Evolutionary conservation across 2,113 vertebrate species (phyloP), one percentile per base, ranked within the genome.

Genomic region (Ceyx melanurus): DNA sequence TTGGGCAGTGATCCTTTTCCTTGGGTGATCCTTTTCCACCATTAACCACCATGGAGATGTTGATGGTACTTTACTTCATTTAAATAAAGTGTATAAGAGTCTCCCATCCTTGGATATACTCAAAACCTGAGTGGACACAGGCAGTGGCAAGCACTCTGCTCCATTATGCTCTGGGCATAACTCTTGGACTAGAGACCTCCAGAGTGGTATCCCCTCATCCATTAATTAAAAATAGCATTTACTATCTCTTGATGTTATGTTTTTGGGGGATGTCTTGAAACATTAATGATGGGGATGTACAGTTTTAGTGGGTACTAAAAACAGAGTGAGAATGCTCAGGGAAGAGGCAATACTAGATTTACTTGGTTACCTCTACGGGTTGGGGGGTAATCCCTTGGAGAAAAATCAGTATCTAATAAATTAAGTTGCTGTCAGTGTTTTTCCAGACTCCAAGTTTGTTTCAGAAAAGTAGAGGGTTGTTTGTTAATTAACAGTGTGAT

Each of bases 71-170:
- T 86, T 43, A 42, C 13, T 45, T 37, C 31, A 48, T 4, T 51
- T 51, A 58, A 58, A 86, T 13, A 43, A 90, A 61, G 11, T 19
- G 3, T 45, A 19, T 51, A 46, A 54, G 4, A 10, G 33, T 78
- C 9, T 40, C 13, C 68, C 5, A 48, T 53, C 26, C 19, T 66
- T 37, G 35, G 23, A 51, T 42, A 33, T 31, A 20, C 56, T 67
- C 5, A 86, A 60, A 85, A 65, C 4, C 5, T 35, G 21, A 2
- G 9, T 46, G 12, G n/a, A 48, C 35, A 29, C 4, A 67, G 26
- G 5, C 15, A 12, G 22, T 0, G 1, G 13, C 5, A 66, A 37
- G 5, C 3, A 11, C 8, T 66, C 13, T 40, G 6, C 5, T 70
- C 68, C 64, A 40, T 13, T 5, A 18, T 3, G 12, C 7, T 54